These are phyloP conservation scores for Xanthia icteritia DNA, from an alignment of 2,888 invertebrate species.

Conservation along the genomic window DNA sequence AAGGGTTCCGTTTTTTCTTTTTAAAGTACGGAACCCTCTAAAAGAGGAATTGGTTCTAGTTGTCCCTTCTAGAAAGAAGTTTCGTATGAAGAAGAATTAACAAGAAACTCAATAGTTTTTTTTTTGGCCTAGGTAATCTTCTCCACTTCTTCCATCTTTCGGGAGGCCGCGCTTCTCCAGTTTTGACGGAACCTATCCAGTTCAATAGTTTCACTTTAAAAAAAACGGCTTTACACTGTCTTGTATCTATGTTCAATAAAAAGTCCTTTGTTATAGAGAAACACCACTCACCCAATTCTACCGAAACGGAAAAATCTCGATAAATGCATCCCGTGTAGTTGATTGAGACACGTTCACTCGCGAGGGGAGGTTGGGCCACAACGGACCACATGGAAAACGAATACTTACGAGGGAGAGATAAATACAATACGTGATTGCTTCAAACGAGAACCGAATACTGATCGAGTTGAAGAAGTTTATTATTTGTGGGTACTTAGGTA, in stretches of 20 bases:
- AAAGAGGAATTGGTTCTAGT: background rate
- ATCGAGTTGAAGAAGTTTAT: constrained; percentile 22
- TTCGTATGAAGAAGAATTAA: background rate
- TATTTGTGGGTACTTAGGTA: background rate
- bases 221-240: too few relatives aligned
- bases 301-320: constrained; percentile 20
- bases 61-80: background rate
- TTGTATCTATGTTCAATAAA: background rate
- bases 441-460: constrained; percentile 63
- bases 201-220: background rate
- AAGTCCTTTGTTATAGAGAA: background rate
- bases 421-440: constrained; percentile 61
- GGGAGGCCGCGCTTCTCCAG: too few relatives aligned
- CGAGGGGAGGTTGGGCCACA: constrained; percentile 67
- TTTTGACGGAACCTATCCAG: too few relatives aligned
- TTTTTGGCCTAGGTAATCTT: too few relatives aligned
- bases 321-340: constrained; percentile 38
- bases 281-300: background rate
- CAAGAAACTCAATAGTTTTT: background rate
- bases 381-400: constrained; percentile 73
- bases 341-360: constrained; percentile 63
- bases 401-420: constrained; percentile 75
- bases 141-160: too few relatives aligned
- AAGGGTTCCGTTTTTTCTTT: too few relatives aligned
- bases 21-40: too few relatives aligned